phyloP scores from a whole-genome alignment of 1,140 invertebrate species.

The Neodiprion lecontei region DNA sequence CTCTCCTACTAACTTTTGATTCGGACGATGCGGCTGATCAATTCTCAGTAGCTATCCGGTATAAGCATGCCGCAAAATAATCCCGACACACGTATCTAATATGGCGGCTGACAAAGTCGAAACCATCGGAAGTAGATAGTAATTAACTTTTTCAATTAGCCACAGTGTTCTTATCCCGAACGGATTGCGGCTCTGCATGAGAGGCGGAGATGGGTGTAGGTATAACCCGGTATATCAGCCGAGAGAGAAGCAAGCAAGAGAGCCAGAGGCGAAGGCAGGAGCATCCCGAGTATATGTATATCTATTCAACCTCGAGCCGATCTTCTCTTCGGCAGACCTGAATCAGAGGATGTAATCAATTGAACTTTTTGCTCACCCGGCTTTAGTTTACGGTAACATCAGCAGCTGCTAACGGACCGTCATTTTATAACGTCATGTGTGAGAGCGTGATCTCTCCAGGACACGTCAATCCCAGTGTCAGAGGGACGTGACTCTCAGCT shows the following conservation, averaged over 20 bases:
- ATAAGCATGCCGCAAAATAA: not conserved
- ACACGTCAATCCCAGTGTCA: not conserved
- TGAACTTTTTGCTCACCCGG: conserved; percentile 37
- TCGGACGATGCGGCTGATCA: too few species aligned
- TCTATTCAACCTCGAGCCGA: not conserved
- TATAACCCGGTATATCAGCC: conserved; percentile 21
- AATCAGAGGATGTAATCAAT: conserved; percentile 42
- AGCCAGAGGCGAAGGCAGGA: not conserved
- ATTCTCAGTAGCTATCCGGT: too few species aligned
- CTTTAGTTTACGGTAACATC: conserved; percentile 40
- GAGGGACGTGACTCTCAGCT: not conserved
- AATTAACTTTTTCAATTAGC: conserved; percentile 46
- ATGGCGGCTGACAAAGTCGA: not conserved
- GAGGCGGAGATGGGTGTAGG: conserved; percentile 15
- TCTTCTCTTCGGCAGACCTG: not conserved
- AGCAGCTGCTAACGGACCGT: conserved; percentile 38
- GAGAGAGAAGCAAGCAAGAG: conserved; percentile 22
- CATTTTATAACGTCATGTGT: conserved; percentile 35
- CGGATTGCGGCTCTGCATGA: conserved; percentile 12
- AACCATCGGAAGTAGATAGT: conserved; percentile 18
- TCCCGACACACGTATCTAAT: conserved; percentile 2
- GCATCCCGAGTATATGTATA: not conserved
- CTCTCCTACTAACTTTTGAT: too few species aligned
- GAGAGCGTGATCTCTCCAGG: conserved; percentile 16
- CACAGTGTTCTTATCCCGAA: conserved; percentile 9